A percentile compares a stretch with the other conserved stretches of the same genome.
These are phyloP conservation scores for Ochlodes sylvanus DNA, from an alignment of 2,888 invertebrate genomes.

Conservation along the genomic window DNA sequence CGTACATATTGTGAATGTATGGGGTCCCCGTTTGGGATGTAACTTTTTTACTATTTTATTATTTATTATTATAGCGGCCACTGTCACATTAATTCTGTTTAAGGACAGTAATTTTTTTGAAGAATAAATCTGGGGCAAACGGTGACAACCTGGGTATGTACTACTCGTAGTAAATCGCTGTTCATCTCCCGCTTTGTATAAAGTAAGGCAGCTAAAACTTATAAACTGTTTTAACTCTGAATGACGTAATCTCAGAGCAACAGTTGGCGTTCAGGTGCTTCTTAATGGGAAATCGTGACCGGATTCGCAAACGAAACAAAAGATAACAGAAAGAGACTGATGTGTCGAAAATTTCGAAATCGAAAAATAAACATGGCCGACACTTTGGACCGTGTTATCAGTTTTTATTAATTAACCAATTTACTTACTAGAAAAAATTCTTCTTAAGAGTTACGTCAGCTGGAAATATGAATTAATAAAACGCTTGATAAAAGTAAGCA, in stretches of 20 bases:
- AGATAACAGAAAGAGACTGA: conserved; percentile 33
- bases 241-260: conserved; percentile 32
- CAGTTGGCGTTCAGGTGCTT: background rate
- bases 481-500: too few relatives aligned
- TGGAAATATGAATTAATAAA: too few relatives aligned
- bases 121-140: too few relatives aligned
- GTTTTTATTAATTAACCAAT: background rate
- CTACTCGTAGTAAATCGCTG: background rate
- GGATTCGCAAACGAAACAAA: conserved; percentile 30
- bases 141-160: too few relatives aligned
- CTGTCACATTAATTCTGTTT: too few relatives aligned
- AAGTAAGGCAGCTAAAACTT: background rate
- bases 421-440: too few relatives aligned
- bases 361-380: conserved; percentile 7
- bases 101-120: too few relatives aligned
- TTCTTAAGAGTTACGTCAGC: too few relatives aligned
- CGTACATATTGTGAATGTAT: too few relatives aligned
- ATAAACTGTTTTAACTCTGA: background rate
- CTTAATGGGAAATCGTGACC: conserved; percentile 38
- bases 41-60: too few relatives aligned
- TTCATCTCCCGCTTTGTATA: background rate
- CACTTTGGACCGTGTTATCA: conserved; percentile 15
- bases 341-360: conserved; percentile 27
- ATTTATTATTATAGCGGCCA: too few relatives aligned
- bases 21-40: too few relatives aligned